Evolutionary conservation across 1,140 invertebrate genomes (phyloP).

Genomic region (Eriocheir sinensis): DNA sequence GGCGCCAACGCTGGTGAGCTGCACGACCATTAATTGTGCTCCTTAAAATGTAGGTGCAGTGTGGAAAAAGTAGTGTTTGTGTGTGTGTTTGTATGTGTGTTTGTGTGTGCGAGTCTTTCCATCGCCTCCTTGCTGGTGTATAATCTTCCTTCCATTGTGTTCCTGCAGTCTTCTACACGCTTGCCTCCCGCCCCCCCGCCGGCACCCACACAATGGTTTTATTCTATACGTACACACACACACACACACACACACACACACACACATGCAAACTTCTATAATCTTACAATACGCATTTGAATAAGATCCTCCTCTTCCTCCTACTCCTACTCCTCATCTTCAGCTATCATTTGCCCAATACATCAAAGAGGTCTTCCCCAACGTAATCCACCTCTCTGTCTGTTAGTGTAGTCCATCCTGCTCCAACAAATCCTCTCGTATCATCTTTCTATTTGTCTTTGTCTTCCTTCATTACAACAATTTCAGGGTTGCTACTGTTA

Average conservation of each 20-base stretch:
- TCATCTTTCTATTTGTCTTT: too few species aligned
- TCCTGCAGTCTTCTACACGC: not conserved
- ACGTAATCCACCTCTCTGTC: too few species aligned
- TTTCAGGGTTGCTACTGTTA: too few species aligned
- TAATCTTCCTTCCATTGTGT: not conserved
- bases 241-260: not conserved
- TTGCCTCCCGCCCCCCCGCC: not conserved
- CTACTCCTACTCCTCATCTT: too few species aligned
- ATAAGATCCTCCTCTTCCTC: too few species aligned
- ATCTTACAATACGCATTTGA: too few species aligned
- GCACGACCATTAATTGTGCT: not conserved
- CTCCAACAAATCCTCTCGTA: too few species aligned
- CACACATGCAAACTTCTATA: not conserved
- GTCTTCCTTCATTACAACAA: too few species aligned
- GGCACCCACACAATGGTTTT: not conserved
- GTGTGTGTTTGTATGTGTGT: not conserved
- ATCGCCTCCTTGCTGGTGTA: not conserved
- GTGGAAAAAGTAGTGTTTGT: not conserved
- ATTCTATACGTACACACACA: too few species aligned
- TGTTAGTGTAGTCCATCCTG: too few species aligned
- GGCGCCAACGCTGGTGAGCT: not conserved
- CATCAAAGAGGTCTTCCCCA: too few species aligned
- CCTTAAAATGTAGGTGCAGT: not conserved
- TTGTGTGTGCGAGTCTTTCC: not conserved
- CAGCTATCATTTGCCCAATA: too few species aligned